These are phyloP conservation scores for Burhinus bistriatus DNA, from an alignment of 2,113 vertebrate species.

Conservation along the genomic window DNA sequence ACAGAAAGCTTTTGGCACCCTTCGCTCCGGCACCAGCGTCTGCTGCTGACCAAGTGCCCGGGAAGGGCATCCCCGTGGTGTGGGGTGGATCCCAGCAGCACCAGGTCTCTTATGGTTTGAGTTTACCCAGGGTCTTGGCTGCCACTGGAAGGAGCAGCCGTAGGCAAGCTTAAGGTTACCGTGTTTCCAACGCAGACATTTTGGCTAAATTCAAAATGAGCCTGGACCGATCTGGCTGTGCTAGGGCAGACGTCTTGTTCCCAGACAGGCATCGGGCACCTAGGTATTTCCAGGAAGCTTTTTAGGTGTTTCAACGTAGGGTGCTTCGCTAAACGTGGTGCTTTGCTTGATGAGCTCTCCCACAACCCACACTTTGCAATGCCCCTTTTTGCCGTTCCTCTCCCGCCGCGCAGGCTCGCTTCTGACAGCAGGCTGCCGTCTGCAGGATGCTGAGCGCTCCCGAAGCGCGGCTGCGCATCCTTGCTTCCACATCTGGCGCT, in stretches of 20 bases:
- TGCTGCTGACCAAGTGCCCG: accelerated
- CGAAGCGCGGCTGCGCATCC: not conserved
- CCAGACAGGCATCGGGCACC: accelerated
- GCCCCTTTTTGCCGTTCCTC: not conserved
- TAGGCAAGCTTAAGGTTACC: no score
- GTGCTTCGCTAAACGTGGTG: accelerated
- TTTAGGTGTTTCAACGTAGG: not conserved
- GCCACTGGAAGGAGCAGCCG: not conserved
- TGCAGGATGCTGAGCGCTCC: not conserved
- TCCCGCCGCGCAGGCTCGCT: not conserved
- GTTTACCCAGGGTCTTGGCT: not conserved
- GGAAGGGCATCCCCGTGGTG: accelerated
- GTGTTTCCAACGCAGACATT: accelerated
- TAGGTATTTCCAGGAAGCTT: accelerated
- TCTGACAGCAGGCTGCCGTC: not conserved
- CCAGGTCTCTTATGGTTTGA: accelerated
- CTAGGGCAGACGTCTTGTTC: not conserved
- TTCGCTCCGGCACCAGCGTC: accelerated
- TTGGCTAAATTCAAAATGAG: not conserved
- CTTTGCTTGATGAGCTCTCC: not conserved
- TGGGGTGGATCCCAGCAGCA: not conserved
- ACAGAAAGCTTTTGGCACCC: accelerated
- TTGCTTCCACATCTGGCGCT: not conserved
- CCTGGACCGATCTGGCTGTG: not conserved
- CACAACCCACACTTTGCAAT: not conserved